Evolutionary conservation across 2,113 vertebrate species (phyloP), one percentile per base, ranked within the genome.

Genomic region (Narcine bancroftii): DNA sequence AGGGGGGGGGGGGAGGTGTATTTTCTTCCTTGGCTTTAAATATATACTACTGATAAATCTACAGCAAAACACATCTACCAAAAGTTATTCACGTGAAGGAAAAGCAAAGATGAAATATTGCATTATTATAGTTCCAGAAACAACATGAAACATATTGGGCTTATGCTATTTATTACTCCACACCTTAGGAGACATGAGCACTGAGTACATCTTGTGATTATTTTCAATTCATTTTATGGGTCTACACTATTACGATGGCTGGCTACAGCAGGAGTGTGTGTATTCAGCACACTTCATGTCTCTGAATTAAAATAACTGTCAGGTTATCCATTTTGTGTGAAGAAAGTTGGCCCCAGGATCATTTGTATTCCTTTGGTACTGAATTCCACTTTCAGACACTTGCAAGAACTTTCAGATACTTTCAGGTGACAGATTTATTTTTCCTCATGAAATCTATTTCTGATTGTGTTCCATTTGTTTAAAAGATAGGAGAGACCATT

Each of bases 151-250:
- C 63, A 60, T 39, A 65, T 89, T 89, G 33, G 60, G 53, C 36
- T 89, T 24, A 65, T 39, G 26, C 56, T 65, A 65, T 39, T 65
- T 65, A 89, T 24, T 89, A 2, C 56, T 89, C 36, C 15, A 2
- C 83, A 87, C 19, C 29, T 15, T 7, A 63, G 60, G 56, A 36
- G 85, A 63, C 63, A 89, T 89, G 85, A 89, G 53, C n/a, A 39
- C 17, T 24, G 60, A 39, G 85, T 63, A 63, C 56, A 89, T 15
- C 53, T 65, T 89, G 85, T 60, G 29, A 89, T 89, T 89, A 65
- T 89, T 89, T 89, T 63, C 53, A 89, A 89, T 89, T 89, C 56
- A 21, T 89, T 89, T 89, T 89, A 63, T 63, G 33, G 77, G 21
- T 63, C 36, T 63, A 9, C 63, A 56, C 60, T 56, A 65, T 36